Base-by-base conservation (phyloP, 2,113 vertebrate genomes). In the Siphamia tubifer region DNA sequence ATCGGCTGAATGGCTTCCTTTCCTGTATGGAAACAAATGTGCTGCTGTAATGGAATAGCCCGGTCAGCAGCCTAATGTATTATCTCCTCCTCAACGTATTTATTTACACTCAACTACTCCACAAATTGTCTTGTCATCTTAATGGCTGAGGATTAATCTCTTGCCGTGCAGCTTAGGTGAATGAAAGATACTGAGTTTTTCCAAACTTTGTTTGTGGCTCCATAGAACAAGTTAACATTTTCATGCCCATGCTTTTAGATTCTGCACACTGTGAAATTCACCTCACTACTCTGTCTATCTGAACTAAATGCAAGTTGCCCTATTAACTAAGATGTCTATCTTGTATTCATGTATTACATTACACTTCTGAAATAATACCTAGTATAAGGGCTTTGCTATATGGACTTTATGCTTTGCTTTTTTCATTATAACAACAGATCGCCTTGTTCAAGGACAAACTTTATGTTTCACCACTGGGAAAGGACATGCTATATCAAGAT, bases 81-180 rank as follows among this genome's bases (percentile, higher is more conserved):
- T 91, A 93, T 93, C 89, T 91, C 84, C 88, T 90, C 81, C 90
- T 90, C 90, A 85, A 81, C 38, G 79, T 91, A 87, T 93, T 94
- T 93, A 94, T 94, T 94, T 94, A 94, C 90, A 92, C 90, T 91
- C 90, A 92, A 90, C 92, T 91, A 88, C 89, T 82, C 87, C 85
- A 83, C 90, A 94, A 89, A 92, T 92, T 93, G 91, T 88, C 86
- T 89, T 93, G 91, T 92, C 92, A 89, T 91, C 87, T 85, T 90
- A 92, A 92, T 90, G 84, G 89, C 71, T 64, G 84, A 89, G 87
- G 87, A 93, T 93, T 93, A 89, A 94, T 94, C 83, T 92, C 88
- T 90, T 90, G 84, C 90, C 84, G 84, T 74, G 71, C 72, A 74
- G 82, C 89, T 90, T 85, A 88, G 87, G 85, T 87, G 91, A 88